These are phyloP conservation scores for Garrulus glandarius DNA, from an alignment of 2,797 vertebrate genomes.

Conservation along the genomic window DNA sequence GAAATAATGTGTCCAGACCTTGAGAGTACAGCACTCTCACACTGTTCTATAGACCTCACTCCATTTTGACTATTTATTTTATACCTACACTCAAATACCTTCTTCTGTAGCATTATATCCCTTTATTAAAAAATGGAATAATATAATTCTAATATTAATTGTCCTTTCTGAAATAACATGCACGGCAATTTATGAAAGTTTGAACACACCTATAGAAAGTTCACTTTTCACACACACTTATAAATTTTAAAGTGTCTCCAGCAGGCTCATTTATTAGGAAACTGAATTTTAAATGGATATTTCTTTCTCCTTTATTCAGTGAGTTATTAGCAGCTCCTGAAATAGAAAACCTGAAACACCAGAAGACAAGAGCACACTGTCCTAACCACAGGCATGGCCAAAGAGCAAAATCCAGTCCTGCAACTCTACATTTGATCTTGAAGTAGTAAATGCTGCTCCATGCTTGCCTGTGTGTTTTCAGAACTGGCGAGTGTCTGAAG, in stretches of 20 bases:
- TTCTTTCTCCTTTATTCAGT: not conserved
- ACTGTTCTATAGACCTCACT: not conserved
- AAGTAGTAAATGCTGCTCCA: not conserved
- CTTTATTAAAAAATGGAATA: not conserved
- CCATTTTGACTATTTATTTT: not conserved
- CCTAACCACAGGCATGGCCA: not conserved
- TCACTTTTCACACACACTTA: not conserved
- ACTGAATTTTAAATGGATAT: not conserved
- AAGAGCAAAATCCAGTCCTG: not conserved
- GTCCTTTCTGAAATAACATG: not conserved
- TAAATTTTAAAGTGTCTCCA: not conserved
- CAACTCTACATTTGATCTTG: not conserved
- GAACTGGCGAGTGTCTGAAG: not conserved
- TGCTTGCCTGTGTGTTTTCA: accelerated
- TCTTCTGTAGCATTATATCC: not conserved
- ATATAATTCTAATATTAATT: not conserved
- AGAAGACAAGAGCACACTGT: not conserved
- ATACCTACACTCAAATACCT: not conserved
- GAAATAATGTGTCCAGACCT: not conserved
- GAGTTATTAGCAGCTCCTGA: not conserved
- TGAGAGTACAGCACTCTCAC: not conserved
- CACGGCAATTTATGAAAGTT: not conserved
- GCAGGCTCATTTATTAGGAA: not conserved
- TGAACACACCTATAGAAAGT: not conserved
- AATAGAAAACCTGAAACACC: not conserved